Percentiles rank a stretch among this genome's conserved stretches.
phyloP scores from a whole-genome alignment of 2,888 invertebrate genomes.

The Cylindroiulus punctatus region DNA sequence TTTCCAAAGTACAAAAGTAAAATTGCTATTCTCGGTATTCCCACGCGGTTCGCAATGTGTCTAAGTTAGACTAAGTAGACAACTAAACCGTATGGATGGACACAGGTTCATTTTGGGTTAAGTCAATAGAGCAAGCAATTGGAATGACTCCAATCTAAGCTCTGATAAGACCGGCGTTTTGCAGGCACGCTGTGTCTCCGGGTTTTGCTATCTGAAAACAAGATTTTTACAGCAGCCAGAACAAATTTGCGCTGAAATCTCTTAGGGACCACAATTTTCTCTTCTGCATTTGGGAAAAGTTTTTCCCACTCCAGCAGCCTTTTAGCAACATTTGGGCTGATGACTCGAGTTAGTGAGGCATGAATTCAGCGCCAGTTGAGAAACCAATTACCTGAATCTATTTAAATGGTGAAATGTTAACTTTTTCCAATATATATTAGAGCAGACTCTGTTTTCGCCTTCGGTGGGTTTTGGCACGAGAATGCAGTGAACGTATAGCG shows the following conservation, averaged over 20 bases:
- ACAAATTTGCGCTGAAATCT: constrained; percentile 28
- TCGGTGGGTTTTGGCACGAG: background rate
- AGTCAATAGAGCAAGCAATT: constrained; percentile 42
- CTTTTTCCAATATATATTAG: constrained; percentile 39
- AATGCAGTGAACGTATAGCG: background rate
- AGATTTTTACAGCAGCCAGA: constrained; percentile 25
- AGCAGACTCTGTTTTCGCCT: background rate
- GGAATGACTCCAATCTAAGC: constrained; percentile 30
- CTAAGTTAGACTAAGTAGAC: constrained; percentile 31
- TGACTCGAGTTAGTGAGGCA: constrained; percentile 44
- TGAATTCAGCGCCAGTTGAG: constrained; percentile 35
- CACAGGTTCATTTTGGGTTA: constrained; percentile 39
- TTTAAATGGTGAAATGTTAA: constrained; percentile 44
- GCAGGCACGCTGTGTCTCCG: background rate
- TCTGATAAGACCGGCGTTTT: background rate
- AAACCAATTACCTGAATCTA: constrained; percentile 51
- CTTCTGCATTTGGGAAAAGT: constrained; percentile 12
- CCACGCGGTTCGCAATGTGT: background rate
- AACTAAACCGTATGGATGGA: constrained; percentile 26
- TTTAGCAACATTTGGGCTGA: background rate
- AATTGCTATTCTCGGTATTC: background rate
- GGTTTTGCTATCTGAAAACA: background rate
- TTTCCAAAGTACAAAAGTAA: constrained; percentile 42
- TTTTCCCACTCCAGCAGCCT: background rate
- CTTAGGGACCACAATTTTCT: background rate